Conservation (phyloP, 1,140 invertebrate genomes). For the Procambarus clarkii region DNA sequence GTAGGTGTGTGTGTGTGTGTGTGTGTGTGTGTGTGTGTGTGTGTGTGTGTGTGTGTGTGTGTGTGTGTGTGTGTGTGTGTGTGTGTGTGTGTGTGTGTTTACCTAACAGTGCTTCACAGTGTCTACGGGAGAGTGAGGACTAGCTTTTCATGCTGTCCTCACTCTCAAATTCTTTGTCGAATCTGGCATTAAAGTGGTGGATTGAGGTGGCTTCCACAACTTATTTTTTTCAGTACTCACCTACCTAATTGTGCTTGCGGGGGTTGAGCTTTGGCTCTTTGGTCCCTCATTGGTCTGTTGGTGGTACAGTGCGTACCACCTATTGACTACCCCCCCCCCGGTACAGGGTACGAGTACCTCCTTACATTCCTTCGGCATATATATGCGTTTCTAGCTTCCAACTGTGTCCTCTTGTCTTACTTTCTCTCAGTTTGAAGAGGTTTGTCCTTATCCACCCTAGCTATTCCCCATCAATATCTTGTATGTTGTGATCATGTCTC, state of each 20-base stretch:
- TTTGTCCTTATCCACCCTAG: too few relatives aligned
- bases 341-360: too few relatives aligned
- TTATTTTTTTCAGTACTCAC: not conserved
- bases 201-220: not conserved
- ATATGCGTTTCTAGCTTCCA: too few relatives aligned
- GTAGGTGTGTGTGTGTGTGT: not conserved
- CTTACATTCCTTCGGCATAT: too few relatives aligned
- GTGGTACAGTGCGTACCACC: not conserved
- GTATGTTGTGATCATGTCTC: too few relatives aligned
- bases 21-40: not conserved
- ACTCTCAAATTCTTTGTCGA: not conserved
- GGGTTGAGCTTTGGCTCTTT: too few relatives aligned
- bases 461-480: too few relatives aligned
- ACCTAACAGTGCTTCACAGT: not conserved
- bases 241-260: not conserved
- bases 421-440: too few relatives aligned
- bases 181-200: not conserved
- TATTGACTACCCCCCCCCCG: too few relatives aligned
- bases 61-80: not conserved
- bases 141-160: too few relatives aligned
- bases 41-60: not conserved
- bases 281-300: too few relatives aligned
- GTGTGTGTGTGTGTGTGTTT: not conserved
- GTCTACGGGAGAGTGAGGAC: not conserved
- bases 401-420: too few relatives aligned